phyloP scores from a whole-genome alignment of 2,888 invertebrate genomes.

The Adelognathus sp. region DNA sequence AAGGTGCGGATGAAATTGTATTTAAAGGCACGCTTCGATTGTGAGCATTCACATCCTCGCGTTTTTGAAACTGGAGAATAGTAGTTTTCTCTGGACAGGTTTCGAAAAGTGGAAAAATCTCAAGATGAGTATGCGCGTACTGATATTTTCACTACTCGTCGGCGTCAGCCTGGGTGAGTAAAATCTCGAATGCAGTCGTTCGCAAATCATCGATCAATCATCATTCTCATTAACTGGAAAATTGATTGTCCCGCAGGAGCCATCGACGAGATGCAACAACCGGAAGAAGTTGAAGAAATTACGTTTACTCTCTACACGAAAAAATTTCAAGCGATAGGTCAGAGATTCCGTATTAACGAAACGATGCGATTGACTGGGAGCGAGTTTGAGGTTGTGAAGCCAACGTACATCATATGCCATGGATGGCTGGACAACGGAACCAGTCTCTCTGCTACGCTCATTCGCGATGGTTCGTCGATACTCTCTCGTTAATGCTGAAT shows the following conservation, averaged over 20 bases:
- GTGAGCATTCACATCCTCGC: background rate
- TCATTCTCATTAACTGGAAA: no score
- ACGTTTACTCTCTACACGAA: background rate
- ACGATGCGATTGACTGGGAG: background rate
- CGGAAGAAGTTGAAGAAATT: no score
- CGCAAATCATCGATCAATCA: no score
- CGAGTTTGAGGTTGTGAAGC: background rate
- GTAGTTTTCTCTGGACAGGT: background rate
- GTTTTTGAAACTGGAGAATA: background rate
- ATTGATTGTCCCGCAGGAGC: no score
- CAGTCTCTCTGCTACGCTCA: background rate
- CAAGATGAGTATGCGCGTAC: background rate
- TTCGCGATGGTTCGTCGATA: constrained; percentile 17
- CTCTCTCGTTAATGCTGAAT: background rate
- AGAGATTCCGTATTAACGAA: background rate
- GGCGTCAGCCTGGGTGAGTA: background rate
- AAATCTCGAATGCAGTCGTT: no score
- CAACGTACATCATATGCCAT: constrained; percentile 14
- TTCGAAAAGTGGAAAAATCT: background rate
- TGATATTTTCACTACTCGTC: background rate
- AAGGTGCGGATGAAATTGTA: background rate
- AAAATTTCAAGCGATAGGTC: background rate
- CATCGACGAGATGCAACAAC: background rate
- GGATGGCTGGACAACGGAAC: constrained; percentile 3
- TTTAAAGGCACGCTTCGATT: background rate